Evolutionary conservation across 2,113 vertebrate genomes (phyloP).

Genomic region (Empidonax traillii): DNA sequence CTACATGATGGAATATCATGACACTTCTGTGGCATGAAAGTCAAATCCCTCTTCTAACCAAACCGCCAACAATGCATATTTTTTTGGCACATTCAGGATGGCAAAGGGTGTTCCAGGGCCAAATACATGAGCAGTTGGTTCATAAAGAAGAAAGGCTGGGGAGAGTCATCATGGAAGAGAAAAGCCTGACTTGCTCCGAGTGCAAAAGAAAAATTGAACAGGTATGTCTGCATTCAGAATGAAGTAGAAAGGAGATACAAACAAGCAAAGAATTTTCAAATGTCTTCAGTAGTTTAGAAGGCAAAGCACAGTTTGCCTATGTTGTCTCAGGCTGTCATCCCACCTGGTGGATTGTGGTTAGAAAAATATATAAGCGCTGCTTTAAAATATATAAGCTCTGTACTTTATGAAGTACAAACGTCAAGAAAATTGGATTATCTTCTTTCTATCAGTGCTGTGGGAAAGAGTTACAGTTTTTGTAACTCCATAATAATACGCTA

Average conservation of each 20-base stretch:
- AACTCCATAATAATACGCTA: background rate
- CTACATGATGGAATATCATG: rapidly evolving
- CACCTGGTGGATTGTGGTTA: background rate
- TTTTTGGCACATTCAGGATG: background rate
- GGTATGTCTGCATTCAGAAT: background rate
- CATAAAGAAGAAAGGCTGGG: background rate
- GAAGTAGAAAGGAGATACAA: background rate
- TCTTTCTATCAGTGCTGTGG: background rate
- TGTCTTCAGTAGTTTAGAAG: background rate
- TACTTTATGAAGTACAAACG: background rate
- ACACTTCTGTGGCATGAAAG: background rate
- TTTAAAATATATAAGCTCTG: background rate
- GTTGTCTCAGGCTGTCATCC: background rate
- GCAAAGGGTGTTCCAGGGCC: background rate
- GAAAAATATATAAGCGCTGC: background rate
- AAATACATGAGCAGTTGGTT: background rate
- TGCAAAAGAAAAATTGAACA: background rate
- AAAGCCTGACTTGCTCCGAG: background rate
- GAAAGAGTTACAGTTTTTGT: background rate
- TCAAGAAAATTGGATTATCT: background rate
- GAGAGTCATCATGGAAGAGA: background rate
- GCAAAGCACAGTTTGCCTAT: background rate
- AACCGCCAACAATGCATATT: background rate
- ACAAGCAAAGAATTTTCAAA: background rate
- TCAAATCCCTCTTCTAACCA: background rate